Evolutionary conservation across 1,140 invertebrate genomes (phyloP), one percentile per base, ranked within the genome.

Genomic region (Ericerus pela): DNA sequence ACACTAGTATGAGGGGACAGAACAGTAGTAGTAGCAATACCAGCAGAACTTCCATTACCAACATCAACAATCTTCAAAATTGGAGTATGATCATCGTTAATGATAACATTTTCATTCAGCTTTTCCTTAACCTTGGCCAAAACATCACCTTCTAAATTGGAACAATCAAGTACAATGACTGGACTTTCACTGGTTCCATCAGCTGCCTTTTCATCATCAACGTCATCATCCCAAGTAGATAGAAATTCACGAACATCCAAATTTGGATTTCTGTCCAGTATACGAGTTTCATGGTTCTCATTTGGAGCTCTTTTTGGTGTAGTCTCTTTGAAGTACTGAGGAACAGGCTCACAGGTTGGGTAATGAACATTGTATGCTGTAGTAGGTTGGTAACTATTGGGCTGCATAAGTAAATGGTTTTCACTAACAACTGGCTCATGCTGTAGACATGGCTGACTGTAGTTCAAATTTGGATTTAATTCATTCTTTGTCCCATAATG

Each of bases 81-180:
- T 4, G 5, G 6, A 6, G 37, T 4, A 18, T 5, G 5, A 18
- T 36, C 43, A 30, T 53, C 51, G 24, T 57, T 53, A 4, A 51
- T 38, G 6, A 57, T 38, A 8, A 56, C 57, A 16, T 56, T 59
- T 5, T 22, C 41, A 22, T 3, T 24, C 24, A 60, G 36, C 38
- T 60, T 60, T 51, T 60, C 59, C 51, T 57, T 51, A 14, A 60
- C 52, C 29, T 60, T 56, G 26, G 59, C 56, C 14, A 60, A 54
- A 18, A 51, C 59, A 28, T 60, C 59, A 8, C 27, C 51, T 33
- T 56, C 59, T 6, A 60, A 24, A n/a, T 55, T 31, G 26, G 56
- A 54, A 29, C 59, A 60, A 30, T 60, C 59, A 0, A 60, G 31
- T 41, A 60, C 59, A 2, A 60, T 55, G 22, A 60, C 52, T 1